A percentile compares a stretch with the other conserved stretches of the same genome.
These are phyloP conservation scores for Montipora foliosa DNA, from an alignment of 64 coral and sea anemone genomes.

Conservation along the genomic window DNA sequence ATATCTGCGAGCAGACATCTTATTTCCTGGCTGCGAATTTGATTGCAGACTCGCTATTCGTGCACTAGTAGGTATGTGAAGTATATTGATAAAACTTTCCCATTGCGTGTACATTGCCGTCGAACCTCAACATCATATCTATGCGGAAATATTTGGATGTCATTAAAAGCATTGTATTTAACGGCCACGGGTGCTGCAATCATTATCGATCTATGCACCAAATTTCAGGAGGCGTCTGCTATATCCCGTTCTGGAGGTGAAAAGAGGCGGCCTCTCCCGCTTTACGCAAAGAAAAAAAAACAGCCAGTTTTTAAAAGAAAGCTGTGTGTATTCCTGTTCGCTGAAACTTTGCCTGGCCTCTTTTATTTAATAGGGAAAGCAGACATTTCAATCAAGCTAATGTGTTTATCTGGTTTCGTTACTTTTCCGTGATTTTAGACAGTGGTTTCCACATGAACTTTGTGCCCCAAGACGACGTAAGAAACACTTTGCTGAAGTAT, in stretches of 20 bases:
- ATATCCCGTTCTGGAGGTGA: too few relatives aligned
- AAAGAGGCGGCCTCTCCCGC: too few relatives aligned
- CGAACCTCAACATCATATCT: too few relatives aligned
- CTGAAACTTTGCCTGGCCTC: background rate
- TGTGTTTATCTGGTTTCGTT: background rate
- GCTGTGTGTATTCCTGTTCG: too few relatives aligned
- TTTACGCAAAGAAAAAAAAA: too few relatives aligned
- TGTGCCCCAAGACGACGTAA: background rate
- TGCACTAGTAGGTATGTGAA: background rate
- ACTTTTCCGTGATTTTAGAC: background rate
- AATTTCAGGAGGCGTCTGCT: too few relatives aligned
- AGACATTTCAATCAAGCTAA: background rate
- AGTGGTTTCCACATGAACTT: background rate
- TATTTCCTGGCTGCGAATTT: slow-evolving; percentile 37
- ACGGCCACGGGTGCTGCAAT: too few relatives aligned
- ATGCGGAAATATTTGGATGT: too few relatives aligned
- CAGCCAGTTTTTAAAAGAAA: too few relatives aligned
- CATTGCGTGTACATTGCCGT: too few relatives aligned
- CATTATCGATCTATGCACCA: too few relatives aligned
- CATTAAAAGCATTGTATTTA: too few relatives aligned
- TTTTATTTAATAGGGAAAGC: background rate
- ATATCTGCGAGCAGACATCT: slow-evolving; percentile 4
- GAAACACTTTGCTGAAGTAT: background rate
- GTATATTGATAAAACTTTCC: background rate
- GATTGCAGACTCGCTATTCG: slow-evolving; percentile 15